Percentiles rank a stretch among this genome's conserved stretches.
Evolutionary conservation across 1,140 invertebrate species (phyloP).

Genomic region (Dendroctonus ponderosae): DNA sequence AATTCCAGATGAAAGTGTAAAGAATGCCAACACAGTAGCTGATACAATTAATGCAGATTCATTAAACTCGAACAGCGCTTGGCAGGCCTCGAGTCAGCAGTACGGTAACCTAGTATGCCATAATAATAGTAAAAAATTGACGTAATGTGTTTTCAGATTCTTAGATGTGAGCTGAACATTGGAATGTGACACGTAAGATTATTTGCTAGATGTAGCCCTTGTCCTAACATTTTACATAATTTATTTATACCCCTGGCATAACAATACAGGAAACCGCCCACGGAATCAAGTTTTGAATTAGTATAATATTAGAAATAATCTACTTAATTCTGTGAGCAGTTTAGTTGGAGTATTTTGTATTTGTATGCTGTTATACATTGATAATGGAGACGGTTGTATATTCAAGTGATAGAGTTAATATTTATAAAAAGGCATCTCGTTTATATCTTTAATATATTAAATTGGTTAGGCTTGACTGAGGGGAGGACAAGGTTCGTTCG

Average conservation of each 20-base stretch:
- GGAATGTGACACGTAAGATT: constrained; percentile 32
- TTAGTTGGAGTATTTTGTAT: constrained; percentile 29
- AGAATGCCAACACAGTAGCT: constrained; percentile 56
- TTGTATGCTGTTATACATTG: constrained; percentile 33
- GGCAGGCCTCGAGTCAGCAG: constrained; percentile 46
- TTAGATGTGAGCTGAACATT: constrained; percentile 40
- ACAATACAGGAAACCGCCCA: not conserved
- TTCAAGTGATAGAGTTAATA: constrained; percentile 34
- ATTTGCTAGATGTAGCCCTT: constrained; percentile 37
- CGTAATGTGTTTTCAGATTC: constrained; percentile 42
- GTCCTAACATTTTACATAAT: constrained; percentile 39
- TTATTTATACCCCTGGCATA: constrained; percentile 19
- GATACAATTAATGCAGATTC: constrained; percentile 52
- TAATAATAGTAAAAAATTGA: constrained; percentile 44
- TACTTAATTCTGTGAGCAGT: not conserved
- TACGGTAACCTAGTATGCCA: constrained; percentile 47
- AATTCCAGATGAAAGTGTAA: constrained; percentile 56
- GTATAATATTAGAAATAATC: not conserved
- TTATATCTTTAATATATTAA: constrained; percentile 19
- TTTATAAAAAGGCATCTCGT: constrained; percentile 32
- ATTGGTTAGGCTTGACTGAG: constrained; percentile 33
- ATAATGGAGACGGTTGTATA: constrained; percentile 31
- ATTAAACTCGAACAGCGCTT: constrained; percentile 53
- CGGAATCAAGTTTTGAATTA: not conserved
- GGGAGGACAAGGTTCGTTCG: constrained; percentile 23